Conservation (phyloP, 1,140 invertebrate genomes). For the Drosophila nigrodunni region DNA sequence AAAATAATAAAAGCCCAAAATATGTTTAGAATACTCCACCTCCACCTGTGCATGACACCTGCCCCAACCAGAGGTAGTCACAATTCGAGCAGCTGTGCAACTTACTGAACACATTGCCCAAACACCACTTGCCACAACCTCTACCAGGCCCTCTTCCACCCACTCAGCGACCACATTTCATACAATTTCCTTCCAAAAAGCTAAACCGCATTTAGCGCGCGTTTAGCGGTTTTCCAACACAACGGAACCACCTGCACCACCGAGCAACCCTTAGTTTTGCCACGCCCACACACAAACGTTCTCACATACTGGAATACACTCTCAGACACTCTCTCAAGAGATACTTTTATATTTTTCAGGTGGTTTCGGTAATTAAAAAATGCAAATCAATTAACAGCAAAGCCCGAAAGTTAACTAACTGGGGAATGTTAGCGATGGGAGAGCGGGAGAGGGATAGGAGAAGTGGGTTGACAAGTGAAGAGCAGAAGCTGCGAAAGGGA, state of each 20-base stretch:
- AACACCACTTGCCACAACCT: not conserved
- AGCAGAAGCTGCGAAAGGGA: not conserved
- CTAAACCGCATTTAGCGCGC: conserved; percentile 81
- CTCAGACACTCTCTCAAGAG: not conserved
- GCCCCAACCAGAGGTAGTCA: not conserved
- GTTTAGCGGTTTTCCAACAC: conserved; percentile 71
- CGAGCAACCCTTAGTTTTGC: conserved; percentile 9
- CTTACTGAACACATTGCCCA: conserved; percentile 70
- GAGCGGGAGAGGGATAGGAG: not conserved
- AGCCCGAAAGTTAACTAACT: not conserved
- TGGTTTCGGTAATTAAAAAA: conserved; percentile 36
- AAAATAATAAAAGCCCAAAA: conserved; percentile 10
- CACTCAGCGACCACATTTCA: conserved; percentile 64
- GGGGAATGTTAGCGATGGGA: not conserved
- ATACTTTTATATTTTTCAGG: not conserved
- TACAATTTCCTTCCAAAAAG: conserved; percentile 63
- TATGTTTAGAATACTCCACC: conserved; percentile 24
- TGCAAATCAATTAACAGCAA: conserved; percentile 38
- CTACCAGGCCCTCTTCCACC: not conserved
- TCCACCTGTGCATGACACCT: not conserved
- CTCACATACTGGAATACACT: not conserved
- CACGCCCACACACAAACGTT: not conserved
- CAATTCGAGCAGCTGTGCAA: conserved; percentile 63
- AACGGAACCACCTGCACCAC: conserved; percentile 30
- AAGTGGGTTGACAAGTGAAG: not conserved